phyloP scores from a whole-genome alignment of 2,888 invertebrate genomes.

The Hesperia comma region DNA sequence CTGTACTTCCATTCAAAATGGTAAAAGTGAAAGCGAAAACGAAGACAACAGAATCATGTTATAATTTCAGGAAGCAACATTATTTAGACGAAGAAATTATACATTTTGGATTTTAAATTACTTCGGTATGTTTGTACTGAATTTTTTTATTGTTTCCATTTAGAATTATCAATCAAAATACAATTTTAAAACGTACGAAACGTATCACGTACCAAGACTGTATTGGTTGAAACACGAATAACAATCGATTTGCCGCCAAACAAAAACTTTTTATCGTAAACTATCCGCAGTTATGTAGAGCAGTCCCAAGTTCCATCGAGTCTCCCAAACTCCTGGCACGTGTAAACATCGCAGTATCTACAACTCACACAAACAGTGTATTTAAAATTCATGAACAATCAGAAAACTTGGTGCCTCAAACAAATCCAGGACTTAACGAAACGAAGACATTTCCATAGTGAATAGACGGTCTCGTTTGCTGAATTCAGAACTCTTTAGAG shows the following conservation, averaged over 20 bases:
- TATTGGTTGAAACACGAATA: too few species aligned
- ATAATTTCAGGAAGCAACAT: too few species aligned
- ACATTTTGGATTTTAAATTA: too few species aligned
- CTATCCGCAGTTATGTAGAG: not conserved
- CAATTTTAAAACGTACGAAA: too few species aligned
- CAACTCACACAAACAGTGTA: constrained; percentile 42
- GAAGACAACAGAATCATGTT: too few species aligned
- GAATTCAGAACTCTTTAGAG: constrained; percentile 23
- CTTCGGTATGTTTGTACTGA: too few species aligned
- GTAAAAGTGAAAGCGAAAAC: too few species aligned
- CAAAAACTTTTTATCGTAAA: not conserved
- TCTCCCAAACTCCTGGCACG: constrained; percentile 26
- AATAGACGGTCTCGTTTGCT: constrained; percentile 33
- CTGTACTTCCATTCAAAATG: too few species aligned
- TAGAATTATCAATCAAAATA: too few species aligned
- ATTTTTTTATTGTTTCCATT: too few species aligned
- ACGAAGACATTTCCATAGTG: constrained; percentile 44
- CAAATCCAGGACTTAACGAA: constrained; percentile 38
- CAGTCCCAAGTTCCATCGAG: not conserved
- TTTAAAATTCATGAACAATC: constrained; percentile 51
- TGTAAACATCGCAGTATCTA: constrained; percentile 30
- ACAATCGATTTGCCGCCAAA: not conserved
- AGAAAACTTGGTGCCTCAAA: constrained; percentile 38
- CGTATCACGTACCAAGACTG: too few species aligned
- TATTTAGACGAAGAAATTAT: too few species aligned